Conservation (phyloP, 2,888 invertebrate genomes). For the Synergus itoensis region DNA sequence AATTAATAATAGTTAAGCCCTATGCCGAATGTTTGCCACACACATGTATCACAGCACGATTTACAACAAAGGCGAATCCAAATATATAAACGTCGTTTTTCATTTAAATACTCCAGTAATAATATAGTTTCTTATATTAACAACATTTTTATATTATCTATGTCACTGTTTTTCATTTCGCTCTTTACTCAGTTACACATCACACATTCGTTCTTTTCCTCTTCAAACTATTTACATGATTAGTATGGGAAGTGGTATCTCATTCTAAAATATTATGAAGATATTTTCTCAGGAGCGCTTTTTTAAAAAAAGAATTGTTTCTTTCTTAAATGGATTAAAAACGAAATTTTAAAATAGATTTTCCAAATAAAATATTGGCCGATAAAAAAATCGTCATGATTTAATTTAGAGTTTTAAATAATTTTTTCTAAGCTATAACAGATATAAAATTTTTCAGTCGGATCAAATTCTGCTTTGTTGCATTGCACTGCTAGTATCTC, state of each 20-base stretch:
- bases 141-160: slow-evolving; percentile 67
- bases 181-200: slow-evolving; percentile 35
- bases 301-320: not conserved
- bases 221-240: slow-evolving; percentile 23
- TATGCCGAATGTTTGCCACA: slow-evolving; percentile 60
- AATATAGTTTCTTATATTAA: slow-evolving; percentile 69
- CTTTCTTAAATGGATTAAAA: not conserved
- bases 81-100: slow-evolving; percentile 61
- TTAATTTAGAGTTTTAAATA: slow-evolving; percentile 3
- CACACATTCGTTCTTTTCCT: slow-evolving; percentile 22
- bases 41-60: slow-evolving; percentile 75
- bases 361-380: not conserved
- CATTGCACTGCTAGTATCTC: slow-evolving; percentile 70
- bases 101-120: slow-evolving; percentile 71
- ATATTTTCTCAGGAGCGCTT: slow-evolving; percentile 14
- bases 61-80: slow-evolving; percentile 69
- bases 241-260: slow-evolving; percentile 7
- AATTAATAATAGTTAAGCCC: slow-evolving; percentile 55
- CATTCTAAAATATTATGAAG: not conserved
- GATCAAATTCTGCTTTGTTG: slow-evolving; percentile 42
- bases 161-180: slow-evolving; percentile 46
- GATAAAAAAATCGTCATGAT: slow-evolving; percentile 37
- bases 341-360: not conserved
- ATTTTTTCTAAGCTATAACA: not conserved
- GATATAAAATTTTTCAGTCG: slow-evolving; percentile 42